Evolutionary conservation across 1,140 invertebrate genomes (phyloP).

Genomic region (Aphelenchoides fujianensis): DNA sequence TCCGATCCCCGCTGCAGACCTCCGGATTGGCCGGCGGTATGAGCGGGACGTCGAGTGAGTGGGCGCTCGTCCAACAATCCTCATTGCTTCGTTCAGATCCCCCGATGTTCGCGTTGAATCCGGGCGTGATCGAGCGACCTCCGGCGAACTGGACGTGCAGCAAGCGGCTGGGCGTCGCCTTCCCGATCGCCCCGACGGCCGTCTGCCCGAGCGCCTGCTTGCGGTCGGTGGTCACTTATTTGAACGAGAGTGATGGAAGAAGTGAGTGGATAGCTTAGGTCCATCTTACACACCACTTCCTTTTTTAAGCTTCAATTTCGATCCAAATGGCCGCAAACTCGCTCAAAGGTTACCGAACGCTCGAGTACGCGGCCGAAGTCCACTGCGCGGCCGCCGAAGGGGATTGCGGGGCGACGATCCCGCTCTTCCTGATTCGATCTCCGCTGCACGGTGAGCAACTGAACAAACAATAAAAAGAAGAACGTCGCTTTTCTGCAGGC

Average conservation of each 20-base stretch:
- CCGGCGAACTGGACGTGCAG: not conserved
- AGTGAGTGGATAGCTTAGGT: not conserved
- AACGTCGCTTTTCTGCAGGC: no score
- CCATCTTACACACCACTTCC: not conserved
- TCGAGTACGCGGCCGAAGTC: not conserved
- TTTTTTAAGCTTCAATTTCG: not conserved
- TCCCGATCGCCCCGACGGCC: not conserved
- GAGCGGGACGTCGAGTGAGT: not conserved
- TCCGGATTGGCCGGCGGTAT: not conserved
- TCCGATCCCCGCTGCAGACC: not conserved
- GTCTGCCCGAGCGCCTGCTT: not conserved
- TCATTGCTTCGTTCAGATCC: not conserved
- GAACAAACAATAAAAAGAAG: no score
- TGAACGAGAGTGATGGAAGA: not conserved
- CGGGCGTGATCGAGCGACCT: not conserved
- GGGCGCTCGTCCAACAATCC: not conserved
- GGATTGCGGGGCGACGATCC: conserved; percentile 6
- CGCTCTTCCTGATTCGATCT: not conserved
- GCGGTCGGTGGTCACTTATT: not conserved
- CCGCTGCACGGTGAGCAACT: not conserved
- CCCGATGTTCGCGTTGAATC: not conserved
- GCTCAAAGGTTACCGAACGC: not conserved
- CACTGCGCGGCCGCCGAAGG: not conserved
- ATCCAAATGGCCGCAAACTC: not conserved
- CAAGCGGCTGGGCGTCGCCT: not conserved